Conservation (phyloP, 1,140 invertebrate species). For the Laupala kohalensis region DNA sequence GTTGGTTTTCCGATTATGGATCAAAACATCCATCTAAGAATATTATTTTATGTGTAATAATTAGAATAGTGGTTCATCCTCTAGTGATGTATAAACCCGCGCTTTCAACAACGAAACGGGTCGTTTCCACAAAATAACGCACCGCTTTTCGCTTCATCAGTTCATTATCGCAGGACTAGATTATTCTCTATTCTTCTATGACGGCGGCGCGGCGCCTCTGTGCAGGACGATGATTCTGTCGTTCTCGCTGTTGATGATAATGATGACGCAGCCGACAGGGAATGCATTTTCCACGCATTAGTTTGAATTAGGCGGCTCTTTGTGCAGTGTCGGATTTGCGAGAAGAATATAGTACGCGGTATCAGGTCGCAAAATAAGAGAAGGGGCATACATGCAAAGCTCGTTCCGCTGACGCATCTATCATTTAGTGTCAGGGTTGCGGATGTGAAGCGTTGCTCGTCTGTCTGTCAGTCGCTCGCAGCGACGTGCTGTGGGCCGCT, state of each 20-base stretch:
- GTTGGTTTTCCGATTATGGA: too few relatives aligned
- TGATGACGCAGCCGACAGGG: background rate
- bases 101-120: too few relatives aligned
- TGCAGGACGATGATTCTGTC: too few relatives aligned
- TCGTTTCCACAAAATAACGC: background rate
- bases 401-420: background rate
- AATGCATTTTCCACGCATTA: background rate
- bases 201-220: background rate
- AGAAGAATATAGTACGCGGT: background rate
- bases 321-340: background rate
- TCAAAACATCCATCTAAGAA: too few relatives aligned
- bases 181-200: too few relatives aligned
- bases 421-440: background rate
- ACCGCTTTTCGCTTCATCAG: background rate
- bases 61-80: too few relatives aligned
- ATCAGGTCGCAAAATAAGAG: background rate
- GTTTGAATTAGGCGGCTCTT: background rate
- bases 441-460: background rate
- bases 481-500: background rate
- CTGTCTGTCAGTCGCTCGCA: background rate
- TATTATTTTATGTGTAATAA: too few relatives aligned
- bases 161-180: background rate
- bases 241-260: background rate
- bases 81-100: too few relatives aligned
- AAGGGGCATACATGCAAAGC: background rate